Evolutionary conservation across 2,888 invertebrate genomes (phyloP), one percentile per base, ranked within the genome.

Genomic region (Drosophila algonquin): DNA sequence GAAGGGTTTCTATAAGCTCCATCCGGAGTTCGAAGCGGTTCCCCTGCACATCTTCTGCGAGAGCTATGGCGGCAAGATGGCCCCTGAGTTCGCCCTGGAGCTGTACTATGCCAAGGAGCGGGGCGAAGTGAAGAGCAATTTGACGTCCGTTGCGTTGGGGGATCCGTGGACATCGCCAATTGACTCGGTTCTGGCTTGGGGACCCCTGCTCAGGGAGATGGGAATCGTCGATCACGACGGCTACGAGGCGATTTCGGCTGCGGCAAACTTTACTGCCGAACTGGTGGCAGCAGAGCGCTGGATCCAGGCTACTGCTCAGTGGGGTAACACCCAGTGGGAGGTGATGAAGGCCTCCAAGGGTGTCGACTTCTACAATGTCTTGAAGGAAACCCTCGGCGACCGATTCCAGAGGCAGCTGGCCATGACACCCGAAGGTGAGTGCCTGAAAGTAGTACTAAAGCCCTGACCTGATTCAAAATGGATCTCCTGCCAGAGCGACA

Each of bases 41-140:
- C 96, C 97, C 0, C 93, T 97, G 47, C 98, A 97, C 89, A 96
- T 98, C 65, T 96, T 97, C 85, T 96, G 95, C 24, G 97, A 98
- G 92, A 97, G 97, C 0, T 98, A 98, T 91, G 98, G 98, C n/a
- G 98, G 98, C 1, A 98, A 98, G 93, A 98, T 98, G 97, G 96
- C 96, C 0, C 94, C 96, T 0, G 96, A 97, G 84, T 97, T 98
- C 91, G 97, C 95, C 90, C 93, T 86, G 16, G 91, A 91, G 57
- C 72, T 92, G 14, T 81, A 91, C 59, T 86, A 95, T 94, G 95
- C 95, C 12, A 94, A 95, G 81, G 87, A 93, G 72, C 91, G 91
- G 0, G 94, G 94, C 0, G 93, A 93, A 21, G 94, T 97, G 18
- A 92, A 93, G 45, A 95, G 95, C 40, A 95, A 96, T 80, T 93